Percentiles rank a stretch among this genome's conserved stretches.
These are phyloP conservation scores for Epiblema foenella DNA, from an alignment of 2,888 invertebrate genomes.

Conservation along the genomic window DNA sequence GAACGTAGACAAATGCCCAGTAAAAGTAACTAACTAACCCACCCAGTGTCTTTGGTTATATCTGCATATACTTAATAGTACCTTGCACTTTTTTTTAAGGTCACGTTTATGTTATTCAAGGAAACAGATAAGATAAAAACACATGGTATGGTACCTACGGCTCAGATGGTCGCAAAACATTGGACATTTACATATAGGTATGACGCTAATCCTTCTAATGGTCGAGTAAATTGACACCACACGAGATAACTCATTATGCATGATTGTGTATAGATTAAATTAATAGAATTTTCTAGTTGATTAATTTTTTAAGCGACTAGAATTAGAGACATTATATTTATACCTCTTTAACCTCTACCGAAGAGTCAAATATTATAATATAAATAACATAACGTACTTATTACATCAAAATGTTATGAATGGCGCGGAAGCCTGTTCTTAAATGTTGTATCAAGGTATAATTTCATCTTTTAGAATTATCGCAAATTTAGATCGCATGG, in stretches of 20 bases:
- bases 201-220: constrained; percentile 7
- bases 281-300: background rate
- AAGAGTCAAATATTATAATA: background rate
- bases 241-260: background rate
- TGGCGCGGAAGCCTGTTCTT: background rate
- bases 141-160: background rate
- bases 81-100: background rate
- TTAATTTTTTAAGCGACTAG: background rate
- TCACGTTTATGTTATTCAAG: constrained; percentile 8
- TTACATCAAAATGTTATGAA: background rate
- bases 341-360: background rate
- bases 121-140: constrained; percentile 17
- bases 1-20: no score
- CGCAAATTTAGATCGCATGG: background rate
- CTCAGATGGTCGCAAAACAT: background rate
- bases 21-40: no score
- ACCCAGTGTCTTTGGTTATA: background rate
- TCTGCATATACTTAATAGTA: background rate
- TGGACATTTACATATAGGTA: constrained; percentile 16
- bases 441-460: no score
- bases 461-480: background rate
- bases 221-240: constrained; percentile 1
- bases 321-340: background rate
- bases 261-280: background rate
- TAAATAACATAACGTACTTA: background rate